Conservation (phyloP, 2,113 vertebrate genomes). For the Cyphomyrus discorhynchus region DNA sequence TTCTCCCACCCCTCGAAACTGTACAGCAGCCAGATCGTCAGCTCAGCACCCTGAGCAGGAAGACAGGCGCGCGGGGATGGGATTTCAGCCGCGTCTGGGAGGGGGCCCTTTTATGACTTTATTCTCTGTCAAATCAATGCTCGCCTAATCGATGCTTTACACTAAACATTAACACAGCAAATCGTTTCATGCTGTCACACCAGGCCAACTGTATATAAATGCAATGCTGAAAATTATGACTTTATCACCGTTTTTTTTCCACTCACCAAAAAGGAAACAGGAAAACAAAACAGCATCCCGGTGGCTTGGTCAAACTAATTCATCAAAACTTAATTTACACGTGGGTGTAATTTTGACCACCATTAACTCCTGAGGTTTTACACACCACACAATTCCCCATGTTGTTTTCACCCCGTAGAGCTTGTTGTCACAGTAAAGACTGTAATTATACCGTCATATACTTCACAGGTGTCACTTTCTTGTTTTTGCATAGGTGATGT, state of each 20-base stretch:
- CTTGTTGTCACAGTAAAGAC: not conserved
- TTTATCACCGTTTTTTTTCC: not conserved
- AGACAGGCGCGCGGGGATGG: not conserved
- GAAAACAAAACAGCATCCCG: not conserved
- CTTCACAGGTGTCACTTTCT: constrained; percentile 11
- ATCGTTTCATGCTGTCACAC: not conserved
- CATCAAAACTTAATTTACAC: constrained; percentile 1
- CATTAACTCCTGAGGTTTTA: not conserved
- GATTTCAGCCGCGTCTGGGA: not conserved
- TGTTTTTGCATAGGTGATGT: no score
- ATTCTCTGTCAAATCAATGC: constrained; percentile 12
- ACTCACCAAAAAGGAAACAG: not conserved
- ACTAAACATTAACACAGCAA: constrained; percentile 10
- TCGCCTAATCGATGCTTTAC: constrained; percentile 10
- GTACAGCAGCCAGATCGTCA: not conserved
- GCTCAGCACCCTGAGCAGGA: constrained; percentile 2
- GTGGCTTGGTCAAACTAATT: not conserved
- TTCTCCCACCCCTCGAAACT: not conserved
- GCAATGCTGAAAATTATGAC: not conserved
- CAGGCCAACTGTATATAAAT: constrained; percentile 9
- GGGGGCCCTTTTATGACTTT: constrained; percentile 4
- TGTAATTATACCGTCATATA: constrained; percentile 2
- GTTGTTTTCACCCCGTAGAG: not conserved
- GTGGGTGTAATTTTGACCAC: constrained; percentile 4
- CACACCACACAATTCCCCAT: not conserved